Evolutionary conservation across 2,113 vertebrate genomes (phyloP).

Genomic region (Chionomys nivalis): DNA sequence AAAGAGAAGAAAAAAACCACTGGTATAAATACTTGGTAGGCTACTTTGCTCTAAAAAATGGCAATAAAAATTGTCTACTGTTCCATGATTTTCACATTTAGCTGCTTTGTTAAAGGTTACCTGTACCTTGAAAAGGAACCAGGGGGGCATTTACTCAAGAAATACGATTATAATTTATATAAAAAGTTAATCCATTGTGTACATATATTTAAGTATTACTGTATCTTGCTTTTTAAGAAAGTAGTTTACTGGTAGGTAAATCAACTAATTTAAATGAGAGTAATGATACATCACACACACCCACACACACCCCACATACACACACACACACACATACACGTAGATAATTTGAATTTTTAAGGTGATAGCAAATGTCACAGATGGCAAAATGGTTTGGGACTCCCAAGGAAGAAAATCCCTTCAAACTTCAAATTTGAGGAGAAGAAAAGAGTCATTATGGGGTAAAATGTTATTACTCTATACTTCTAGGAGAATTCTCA

Average conservation of each 20-base stretch:
- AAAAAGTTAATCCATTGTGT: not conserved
- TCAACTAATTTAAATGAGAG: not conserved
- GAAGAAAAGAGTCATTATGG: slow-evolving; percentile 34
- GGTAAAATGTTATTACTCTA: slow-evolving; percentile 38
- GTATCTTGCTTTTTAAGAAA: not conserved
- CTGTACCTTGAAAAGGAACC: not conserved
- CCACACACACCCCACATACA: not conserved
- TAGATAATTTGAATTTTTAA: not conserved
- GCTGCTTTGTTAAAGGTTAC: not conserved
- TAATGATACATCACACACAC: not conserved
- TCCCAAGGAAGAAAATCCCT: slow-evolving; percentile 63
- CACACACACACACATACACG: not conserved
- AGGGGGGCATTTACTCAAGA: not conserved
- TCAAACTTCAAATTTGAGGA: slow-evolving; percentile 61
- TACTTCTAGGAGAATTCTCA: slow-evolving; percentile 56
- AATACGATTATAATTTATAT: not conserved
- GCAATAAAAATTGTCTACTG: not conserved
- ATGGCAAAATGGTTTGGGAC: slow-evolving; percentile 39
- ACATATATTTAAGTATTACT: not conserved
- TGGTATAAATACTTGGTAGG: not conserved
- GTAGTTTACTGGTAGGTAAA: not conserved
- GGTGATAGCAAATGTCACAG: slow-evolving; percentile 46
- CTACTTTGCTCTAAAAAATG: slow-evolving; percentile 3
- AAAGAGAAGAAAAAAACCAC: not conserved
- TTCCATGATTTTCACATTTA: not conserved